Evolutionary conservation across 1,140 invertebrate genomes (phyloP).

Genomic region (Hylyphantes graminicola): DNA sequence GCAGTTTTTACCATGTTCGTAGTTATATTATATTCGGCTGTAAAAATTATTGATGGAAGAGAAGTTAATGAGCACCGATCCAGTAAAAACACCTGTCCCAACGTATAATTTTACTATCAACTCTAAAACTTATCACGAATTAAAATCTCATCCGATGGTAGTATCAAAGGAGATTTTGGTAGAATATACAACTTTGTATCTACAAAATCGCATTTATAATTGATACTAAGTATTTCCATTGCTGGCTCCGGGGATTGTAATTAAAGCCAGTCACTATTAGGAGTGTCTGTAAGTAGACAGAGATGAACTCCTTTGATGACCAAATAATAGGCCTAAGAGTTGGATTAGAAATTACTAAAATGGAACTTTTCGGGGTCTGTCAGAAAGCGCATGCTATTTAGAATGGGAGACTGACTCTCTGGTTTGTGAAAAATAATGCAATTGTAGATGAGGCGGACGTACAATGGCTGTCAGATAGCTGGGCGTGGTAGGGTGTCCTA

Average conservation of each 20-base stretch:
- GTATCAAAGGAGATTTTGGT: no score
- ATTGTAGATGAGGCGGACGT: not conserved
- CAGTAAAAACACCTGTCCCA: no score
- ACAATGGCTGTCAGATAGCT: conserved; percentile 1
- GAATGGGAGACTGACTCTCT: no score
- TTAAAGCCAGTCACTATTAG: not conserved
- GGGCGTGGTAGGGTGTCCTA: conserved; percentile 7
- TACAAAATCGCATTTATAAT: not conserved
- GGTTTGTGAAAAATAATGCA: not conserved
- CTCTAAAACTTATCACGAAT: no score
- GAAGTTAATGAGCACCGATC: no score
- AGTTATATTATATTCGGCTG: no score
- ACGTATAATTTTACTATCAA: no score
- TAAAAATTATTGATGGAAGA: no score
- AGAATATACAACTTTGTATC: no score
- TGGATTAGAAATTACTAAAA: not conserved
- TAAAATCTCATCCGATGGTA: no score
- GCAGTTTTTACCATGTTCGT: no score
- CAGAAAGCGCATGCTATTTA: not conserved
- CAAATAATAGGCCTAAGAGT: not conserved
- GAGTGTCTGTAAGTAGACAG: not conserved
- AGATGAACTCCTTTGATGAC: not conserved
- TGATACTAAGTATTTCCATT: not conserved
- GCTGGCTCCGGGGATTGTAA: not conserved
- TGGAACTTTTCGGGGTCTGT: not conserved